phyloP scores from a whole-genome alignment of 2,888 invertebrate species.

The Catocala sponsa region DNA sequence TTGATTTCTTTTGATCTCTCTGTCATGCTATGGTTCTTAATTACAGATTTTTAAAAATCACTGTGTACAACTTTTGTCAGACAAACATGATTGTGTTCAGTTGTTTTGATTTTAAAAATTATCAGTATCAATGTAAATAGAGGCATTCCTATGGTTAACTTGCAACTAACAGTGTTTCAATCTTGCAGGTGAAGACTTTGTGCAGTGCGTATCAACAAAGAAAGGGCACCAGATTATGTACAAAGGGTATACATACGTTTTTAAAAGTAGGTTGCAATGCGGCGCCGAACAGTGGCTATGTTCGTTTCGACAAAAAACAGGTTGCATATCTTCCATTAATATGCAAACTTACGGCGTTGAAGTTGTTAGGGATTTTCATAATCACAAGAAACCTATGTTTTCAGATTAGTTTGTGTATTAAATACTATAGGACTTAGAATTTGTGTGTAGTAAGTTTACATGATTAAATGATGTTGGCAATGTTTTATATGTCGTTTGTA shows the following conservation, averaged over 20 bases:
- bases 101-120: slow-evolving; percentile 45
- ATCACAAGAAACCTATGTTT: slow-evolving; percentile 83
- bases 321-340: slow-evolving; percentile 82
- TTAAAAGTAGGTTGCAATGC: slow-evolving; percentile 80
- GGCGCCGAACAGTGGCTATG: slow-evolving; percentile 84
- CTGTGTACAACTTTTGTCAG: slow-evolving; percentile 6
- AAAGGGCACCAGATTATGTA: slow-evolving; percentile 82
- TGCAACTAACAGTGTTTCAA: slow-evolving; percentile 40
- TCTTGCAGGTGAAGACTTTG: slow-evolving; percentile 80
- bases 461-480: neutral
- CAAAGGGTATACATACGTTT: slow-evolving; percentile 82
- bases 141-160: slow-evolving; percentile 18
- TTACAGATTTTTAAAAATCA: neutral
- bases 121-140: slow-evolving; percentile 40
- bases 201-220: slow-evolving; percentile 81
- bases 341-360: slow-evolving; percentile 81
- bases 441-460: neutral
- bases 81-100: slow-evolving; percentile 34
- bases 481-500: too few species aligned
- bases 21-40: neutral
- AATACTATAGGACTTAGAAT: neutral
- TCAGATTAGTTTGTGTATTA: slow-evolving; percentile 50
- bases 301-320: slow-evolving; percentile 81
- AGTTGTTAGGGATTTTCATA: slow-evolving; percentile 81
- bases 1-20: neutral